These are phyloP conservation scores for Aplysia californica DNA, from an alignment of 1,140 invertebrate species.

Conservation along the genomic window DNA sequence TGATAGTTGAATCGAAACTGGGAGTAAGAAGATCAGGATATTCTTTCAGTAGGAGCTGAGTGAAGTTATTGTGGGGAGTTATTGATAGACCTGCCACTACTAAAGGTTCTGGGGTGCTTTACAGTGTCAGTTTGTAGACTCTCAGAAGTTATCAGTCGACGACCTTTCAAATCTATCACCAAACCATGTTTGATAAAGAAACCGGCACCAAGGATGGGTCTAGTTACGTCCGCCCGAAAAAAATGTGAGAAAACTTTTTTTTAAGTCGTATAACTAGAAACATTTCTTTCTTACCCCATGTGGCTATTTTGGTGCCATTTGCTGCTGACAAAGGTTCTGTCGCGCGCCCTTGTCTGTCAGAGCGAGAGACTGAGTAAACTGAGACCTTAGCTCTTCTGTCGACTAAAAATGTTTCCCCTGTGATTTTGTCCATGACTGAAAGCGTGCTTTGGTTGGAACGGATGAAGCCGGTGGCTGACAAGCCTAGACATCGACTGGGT, in stretches of 20 bases:
- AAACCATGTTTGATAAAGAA: background rate
- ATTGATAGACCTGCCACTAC: background rate
- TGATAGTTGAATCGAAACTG: background rate
- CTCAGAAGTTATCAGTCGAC: background rate
- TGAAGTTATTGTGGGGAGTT: background rate
- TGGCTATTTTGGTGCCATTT: background rate
- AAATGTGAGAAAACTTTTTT: background rate
- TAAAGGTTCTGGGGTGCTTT: background rate
- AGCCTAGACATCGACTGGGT: background rate
- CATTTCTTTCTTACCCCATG: background rate
- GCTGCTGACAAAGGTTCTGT: background rate
- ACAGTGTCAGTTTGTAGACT: background rate
- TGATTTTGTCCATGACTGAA: background rate
- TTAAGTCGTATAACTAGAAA: background rate
- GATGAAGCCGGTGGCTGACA: background rate
- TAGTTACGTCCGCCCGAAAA: background rate
- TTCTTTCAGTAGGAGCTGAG: background rate
- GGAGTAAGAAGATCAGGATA: background rate
- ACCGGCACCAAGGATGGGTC: background rate
- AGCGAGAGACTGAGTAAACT: background rate
- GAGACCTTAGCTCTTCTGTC: background rate
- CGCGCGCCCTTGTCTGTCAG: background rate
- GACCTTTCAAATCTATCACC: background rate
- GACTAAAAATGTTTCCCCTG: background rate
- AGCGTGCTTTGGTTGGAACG: too few species aligned